These are phyloP conservation scores for Danio tinwini DNA, from an alignment of 2,797 vertebrate genomes.

Conservation along the genomic window DNA sequence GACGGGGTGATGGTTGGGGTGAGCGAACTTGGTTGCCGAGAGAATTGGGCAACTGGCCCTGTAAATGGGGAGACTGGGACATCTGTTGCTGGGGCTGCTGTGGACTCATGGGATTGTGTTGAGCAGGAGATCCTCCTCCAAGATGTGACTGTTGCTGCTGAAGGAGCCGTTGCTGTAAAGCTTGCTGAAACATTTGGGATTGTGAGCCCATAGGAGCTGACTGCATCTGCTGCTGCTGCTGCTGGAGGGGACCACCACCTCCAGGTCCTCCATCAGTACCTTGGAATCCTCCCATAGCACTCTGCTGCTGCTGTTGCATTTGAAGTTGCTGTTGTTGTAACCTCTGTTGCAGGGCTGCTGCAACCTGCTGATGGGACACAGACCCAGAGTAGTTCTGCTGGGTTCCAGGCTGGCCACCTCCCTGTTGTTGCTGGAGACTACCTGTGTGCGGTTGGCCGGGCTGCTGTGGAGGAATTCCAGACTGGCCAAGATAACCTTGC, in stretches of 20 bases:
- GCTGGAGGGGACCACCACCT: slow-evolving; percentile 76
- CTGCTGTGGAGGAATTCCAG: slow-evolving; percentile 75
- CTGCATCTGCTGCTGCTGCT: slow-evolving; percentile 77
- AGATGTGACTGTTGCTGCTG: slow-evolving; percentile 89
- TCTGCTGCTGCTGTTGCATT: slow-evolving; percentile 83
- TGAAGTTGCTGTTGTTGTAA: slow-evolving; percentile 83
- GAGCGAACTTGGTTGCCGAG: slow-evolving; percentile 97
- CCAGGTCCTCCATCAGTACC: slow-evolving; percentile 71
- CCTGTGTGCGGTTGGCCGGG: slow-evolving; percentile 73
- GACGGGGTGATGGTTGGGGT: slow-evolving; percentile 93
- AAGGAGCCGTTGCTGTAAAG: slow-evolving; percentile 89
- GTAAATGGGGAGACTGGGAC: slow-evolving; percentile 90
- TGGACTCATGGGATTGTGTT: slow-evolving; percentile 95
- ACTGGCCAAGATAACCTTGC: slow-evolving; percentile 70
- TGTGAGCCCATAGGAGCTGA: slow-evolving; percentile 71
- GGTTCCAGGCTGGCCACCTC: slow-evolving; percentile 69
- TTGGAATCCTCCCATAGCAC: slow-evolving; percentile 83
- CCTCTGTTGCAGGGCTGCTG: slow-evolving; percentile 82
- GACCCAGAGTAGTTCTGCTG: slow-evolving; percentile 79
- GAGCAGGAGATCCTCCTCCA: slow-evolving; percentile 85
- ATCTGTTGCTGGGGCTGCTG: slow-evolving; percentile 77
- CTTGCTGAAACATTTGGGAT: slow-evolving; percentile 85
- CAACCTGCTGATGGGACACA: slow-evolving; percentile 77
- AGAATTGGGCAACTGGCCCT: slow-evolving; percentile 87
- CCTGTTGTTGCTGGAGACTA: slow-evolving; percentile 74